Evolutionary conservation across 2,113 vertebrate species (phyloP), one percentile per base, ranked within the genome.

Genomic region (Motacilla alba): DNA sequence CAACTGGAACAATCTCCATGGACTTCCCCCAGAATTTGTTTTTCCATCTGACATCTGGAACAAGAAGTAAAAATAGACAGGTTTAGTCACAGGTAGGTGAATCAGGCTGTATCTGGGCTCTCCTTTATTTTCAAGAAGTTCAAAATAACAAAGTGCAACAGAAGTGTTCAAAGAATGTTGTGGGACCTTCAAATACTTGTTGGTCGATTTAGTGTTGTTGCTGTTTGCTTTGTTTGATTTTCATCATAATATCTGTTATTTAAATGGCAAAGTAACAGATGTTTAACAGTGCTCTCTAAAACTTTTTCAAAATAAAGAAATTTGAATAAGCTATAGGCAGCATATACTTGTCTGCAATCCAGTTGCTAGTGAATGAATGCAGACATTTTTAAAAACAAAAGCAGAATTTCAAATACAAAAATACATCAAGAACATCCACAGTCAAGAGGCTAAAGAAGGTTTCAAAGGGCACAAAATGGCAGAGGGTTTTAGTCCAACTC

Each of bases 21-120:
- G 99, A 99, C 97, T 99, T 99, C 2, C 99, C 99, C 99, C 99
- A 99, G 97, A 99, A 99, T 96, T 99, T 99, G 96, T 99, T 99
- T 98, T 99, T 99, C 99, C 99, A 99, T 95, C 99, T 98, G 94
- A 99, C 97, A 91, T 99, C 99, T 99, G 97, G 97, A 98, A 97
- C 26, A 93, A 64, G 53, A 79, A 44, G 24, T 26, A 75, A 66
- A 59, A 87, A 76, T 66, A 55, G 53, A 80, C 12, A 60, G 15
- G 50, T 79, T 93, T 90, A 92, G 37, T 49, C 47, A 80, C 28
- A 74, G 47, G 53, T 30, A 21, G 10, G 30, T 35, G 16, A 96
- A 63, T 60, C 37, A 76, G 37, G n/a, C 60, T 73, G 14, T 60
- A 85, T 83, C 41, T 92, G 17, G 16, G 15, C 28, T 88, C 18